These are phyloP conservation scores for Calliphora vomitoria DNA, from an alignment of 2,888 invertebrate genomes.

Conservation along the genomic window DNA sequence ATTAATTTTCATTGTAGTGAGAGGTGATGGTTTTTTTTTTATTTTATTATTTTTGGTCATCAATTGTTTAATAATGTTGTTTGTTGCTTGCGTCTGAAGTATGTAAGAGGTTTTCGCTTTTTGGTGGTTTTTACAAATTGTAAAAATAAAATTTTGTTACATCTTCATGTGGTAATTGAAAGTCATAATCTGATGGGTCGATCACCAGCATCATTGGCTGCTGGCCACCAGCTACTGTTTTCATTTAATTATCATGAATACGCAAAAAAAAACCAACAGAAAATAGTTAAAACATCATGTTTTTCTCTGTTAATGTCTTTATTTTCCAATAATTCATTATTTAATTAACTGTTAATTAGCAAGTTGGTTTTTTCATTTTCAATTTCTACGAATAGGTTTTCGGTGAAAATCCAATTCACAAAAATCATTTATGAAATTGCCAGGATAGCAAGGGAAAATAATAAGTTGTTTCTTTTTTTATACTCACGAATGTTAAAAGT, in stretches of 20 bases:
- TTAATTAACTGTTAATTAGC: conserved; percentile 29
- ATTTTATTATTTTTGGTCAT: conserved; percentile 9
- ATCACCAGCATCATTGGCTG: conserved; percentile 22
- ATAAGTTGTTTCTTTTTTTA: no score
- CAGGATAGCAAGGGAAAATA: no score
- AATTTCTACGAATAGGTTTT: neutral
- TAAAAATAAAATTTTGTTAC: conserved; percentile 46
- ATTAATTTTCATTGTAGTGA: conserved; percentile 63
- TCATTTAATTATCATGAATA: conserved; percentile 50
- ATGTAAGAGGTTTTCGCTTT: neutral
- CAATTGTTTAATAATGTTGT: conserved; percentile 47
- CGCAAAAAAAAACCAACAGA: conserved; percentile 32
- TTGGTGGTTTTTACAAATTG: conserved; percentile 31
- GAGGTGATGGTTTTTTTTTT: conserved; percentile 37
- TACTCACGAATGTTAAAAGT: no score
- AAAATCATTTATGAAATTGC: neutral
- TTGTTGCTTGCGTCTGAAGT: conserved; percentile 5
- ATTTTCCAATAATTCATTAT: conserved; percentile 48
- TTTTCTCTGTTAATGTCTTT: conserved; percentile 30
- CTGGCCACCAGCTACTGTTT: conserved; percentile 11
- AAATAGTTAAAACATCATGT: conserved; percentile 1
- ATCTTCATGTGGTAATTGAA: conserved; percentile 61
- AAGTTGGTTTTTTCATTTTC: neutral
- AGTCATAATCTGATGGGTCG: conserved; percentile 40
- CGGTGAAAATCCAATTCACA: neutral